Conservation (phyloP, 2,113 vertebrate species). For the Trochalopteron elliotii region DNA sequence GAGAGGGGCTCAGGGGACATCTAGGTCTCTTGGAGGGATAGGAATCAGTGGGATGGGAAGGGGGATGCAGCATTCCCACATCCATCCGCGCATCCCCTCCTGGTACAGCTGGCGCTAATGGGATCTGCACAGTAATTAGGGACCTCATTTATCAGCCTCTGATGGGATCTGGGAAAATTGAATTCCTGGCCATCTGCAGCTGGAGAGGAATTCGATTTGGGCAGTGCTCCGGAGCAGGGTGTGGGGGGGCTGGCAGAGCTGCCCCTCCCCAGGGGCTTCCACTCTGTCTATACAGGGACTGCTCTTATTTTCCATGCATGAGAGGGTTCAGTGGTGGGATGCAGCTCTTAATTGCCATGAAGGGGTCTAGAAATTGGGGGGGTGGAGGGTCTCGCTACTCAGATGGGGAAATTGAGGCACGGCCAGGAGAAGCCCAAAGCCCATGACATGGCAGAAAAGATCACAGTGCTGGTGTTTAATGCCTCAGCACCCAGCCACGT, state of each 20-base stretch:
- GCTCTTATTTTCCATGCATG: neutral
- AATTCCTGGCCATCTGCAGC: conserved; percentile 50
- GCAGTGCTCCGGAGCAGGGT: neutral
- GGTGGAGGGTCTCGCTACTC: accelerated
- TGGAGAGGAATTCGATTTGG: conserved; percentile 21
- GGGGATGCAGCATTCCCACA: neutral
- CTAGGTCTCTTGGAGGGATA: neutral
- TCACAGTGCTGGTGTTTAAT: neutral
- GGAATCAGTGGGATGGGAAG: neutral
- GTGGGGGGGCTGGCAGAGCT: neutral
- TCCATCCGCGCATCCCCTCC: neutral
- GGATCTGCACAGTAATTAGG: neutral
- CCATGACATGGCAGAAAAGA: neutral
- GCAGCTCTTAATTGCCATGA: accelerated
- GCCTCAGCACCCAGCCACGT: neutral
- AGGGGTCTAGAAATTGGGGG: neutral
- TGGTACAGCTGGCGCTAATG: neutral
- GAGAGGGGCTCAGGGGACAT: accelerated
- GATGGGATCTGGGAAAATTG: conserved; percentile 39
- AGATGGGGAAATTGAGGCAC: neutral
- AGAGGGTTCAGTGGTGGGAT: neutral
- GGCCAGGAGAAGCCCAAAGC: neutral
- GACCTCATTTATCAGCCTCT: neutral
- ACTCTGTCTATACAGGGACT: neutral
- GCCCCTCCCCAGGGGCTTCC: neutral